phyloP scores from a whole-genome alignment of 2,113 vertebrate genomes.

The Thymallus thymallus region DNA sequence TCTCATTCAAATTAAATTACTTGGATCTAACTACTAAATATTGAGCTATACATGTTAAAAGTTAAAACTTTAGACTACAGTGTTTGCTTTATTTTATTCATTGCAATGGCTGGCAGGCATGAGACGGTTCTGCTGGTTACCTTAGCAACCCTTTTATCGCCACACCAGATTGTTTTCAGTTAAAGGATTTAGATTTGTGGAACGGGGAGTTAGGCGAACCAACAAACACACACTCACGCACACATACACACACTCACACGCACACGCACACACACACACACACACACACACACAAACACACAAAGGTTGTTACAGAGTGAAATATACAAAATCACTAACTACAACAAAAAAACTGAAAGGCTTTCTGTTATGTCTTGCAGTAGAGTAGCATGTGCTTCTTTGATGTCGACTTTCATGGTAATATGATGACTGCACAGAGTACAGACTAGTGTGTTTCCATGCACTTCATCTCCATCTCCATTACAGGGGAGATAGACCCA shows the following conservation, averaged over 20 bases:
- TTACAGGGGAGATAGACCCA: constrained; percentile 14
- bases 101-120: constrained; percentile 20
- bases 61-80: background rate
- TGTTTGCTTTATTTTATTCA: constrained; percentile 10
- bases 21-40: background rate
- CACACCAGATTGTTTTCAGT: constrained; percentile 45
- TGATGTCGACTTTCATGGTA: constrained; percentile 30
- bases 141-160: constrained; percentile 59
- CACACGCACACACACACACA: background rate
- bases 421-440: constrained; percentile 26
- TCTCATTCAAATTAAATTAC: background rate
- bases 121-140: constrained; percentile 46
- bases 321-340: background rate
- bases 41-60: background rate
- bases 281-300: too few species aligned
- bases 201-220: background rate
- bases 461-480: constrained; percentile 34
- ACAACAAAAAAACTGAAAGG: background rate
- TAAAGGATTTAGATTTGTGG: constrained; percentile 45
- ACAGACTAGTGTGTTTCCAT: constrained; percentile 13
- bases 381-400: constrained; percentile 14
- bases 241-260: background rate
- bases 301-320: background rate
- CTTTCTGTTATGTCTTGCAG: constrained; percentile 20
- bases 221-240: background rate